A percentile compares a stretch with the other conserved stretches of the same genome.
phyloP scores from a whole-genome alignment of 2,797 vertebrate species.

The Squalus acanthias region DNA sequence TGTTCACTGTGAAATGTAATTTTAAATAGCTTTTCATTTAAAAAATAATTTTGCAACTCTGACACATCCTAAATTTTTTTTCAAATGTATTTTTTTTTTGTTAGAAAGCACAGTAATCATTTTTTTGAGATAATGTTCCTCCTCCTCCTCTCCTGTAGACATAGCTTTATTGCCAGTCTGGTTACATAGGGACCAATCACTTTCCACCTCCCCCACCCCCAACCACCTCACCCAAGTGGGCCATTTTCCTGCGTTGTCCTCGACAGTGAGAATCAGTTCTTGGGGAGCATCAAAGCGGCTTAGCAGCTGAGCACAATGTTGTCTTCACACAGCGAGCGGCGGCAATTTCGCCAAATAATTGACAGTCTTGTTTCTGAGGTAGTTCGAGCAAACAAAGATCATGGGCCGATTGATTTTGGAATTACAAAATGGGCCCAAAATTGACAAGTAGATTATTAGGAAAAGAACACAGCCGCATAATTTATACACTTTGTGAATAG shows the following conservation, averaged over 20 bases:
- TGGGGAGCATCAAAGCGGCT: background rate
- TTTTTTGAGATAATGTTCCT: background rate
- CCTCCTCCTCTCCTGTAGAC: background rate
- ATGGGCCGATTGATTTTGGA: background rate
- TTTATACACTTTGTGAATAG: background rate
- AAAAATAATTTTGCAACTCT: background rate
- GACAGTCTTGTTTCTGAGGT: background rate
- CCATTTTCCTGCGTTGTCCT: no score
- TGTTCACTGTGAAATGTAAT: background rate
- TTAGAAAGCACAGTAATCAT: background rate
- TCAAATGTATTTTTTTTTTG: background rate
- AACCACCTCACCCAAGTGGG: no score
- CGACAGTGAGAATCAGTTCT: background rate
- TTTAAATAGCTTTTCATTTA: background rate
- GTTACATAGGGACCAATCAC: background rate
- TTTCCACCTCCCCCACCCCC: background rate
- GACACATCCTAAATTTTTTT: background rate
- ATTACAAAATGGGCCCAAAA: background rate
- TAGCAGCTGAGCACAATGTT: background rate
- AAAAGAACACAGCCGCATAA: slow-evolving; percentile 10
- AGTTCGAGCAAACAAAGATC: background rate
- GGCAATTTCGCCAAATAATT: background rate
- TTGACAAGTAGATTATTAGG: slow-evolving; percentile 11
- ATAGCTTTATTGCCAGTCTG: background rate
- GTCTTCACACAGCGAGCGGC: background rate